These are phyloP conservation scores for Peromyscus eremicus DNA, from an alignment of 2,797 vertebrate genomes.

Conservation along the genomic window DNA sequence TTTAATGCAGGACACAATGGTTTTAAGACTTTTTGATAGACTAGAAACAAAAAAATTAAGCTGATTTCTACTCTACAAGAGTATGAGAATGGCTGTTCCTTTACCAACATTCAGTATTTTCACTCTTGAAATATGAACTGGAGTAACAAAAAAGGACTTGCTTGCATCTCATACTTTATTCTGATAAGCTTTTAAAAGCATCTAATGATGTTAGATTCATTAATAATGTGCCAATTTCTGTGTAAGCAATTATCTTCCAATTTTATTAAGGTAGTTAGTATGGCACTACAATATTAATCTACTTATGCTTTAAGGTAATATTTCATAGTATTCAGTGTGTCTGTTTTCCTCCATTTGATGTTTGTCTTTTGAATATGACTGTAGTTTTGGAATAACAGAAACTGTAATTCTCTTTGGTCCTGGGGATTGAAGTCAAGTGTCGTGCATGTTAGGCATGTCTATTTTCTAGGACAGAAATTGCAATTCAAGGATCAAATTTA, in stretches of 20 bases:
- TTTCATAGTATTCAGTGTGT: not conserved
- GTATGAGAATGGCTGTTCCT: not conserved
- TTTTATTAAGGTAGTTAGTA: not conserved
- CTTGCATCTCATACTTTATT: not conserved
- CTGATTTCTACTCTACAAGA: not conserved
- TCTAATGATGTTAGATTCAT: constrained; percentile 2
- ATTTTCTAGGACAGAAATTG: not conserved
- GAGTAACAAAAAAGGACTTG: constrained; percentile 8
- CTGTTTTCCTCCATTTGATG: not conserved
- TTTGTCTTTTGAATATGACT: not conserved
- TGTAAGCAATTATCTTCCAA: constrained; percentile 2
- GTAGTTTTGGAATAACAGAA: not conserved
- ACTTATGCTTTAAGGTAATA: not conserved
- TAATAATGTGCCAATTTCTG: constrained; percentile 30
- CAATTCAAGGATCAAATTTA: not conserved
- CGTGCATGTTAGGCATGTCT: not conserved
- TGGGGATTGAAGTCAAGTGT: not conserved
- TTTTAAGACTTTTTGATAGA: constrained; percentile 40
- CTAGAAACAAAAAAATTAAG: constrained; percentile 45
- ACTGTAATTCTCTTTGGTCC: not conserved
- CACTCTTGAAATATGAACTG: constrained; percentile 47
- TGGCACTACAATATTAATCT: not conserved
- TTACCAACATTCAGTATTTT: not conserved
- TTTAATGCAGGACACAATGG: not conserved
- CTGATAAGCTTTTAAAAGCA: constrained; percentile 8